Base-by-base conservation (phyloP, 2,888 invertebrate genomes). In the Euclidia mi region DNA sequence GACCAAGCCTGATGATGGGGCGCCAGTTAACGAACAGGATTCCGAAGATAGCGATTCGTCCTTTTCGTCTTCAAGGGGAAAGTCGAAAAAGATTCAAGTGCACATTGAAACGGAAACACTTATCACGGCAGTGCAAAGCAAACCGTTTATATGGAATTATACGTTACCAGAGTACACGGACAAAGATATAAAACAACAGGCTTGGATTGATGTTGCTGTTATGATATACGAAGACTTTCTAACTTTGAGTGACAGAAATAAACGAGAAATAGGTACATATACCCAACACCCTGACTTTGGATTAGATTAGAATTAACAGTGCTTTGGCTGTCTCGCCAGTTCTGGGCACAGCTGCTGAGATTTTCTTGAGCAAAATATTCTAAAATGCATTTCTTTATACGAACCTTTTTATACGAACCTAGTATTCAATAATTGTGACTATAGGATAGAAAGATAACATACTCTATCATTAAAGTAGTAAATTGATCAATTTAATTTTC, bases 131-230 rank as follows among this genome's bases (percentile, higher is more conserved):
- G 64, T 74, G 56, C 60, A 74, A 38, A 69, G 48, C 34, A 57
- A 58, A 52, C 69, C 64, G 40, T 75, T 69, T 50, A 43, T 74
- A 44, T 74, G 74, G 75, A 75, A 75, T 56, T 43, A 51, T 11
- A 62, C 32, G 34, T 41, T 35, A 25, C 34, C 46, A 44, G 65
- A 74, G 45, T 66, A 74, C 38, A 65, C 49, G 40, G 67, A 75
- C 34, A 75, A 47, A 56, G 70, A 56, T 31, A 15, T 57, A 40
- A 68, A 66, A 53, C 56, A 62, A 38, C 42, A 32, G 12, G 68
- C 63, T 40, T 75, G 75, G 75, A 43, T 57, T 29, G 72, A 75
- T 56, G 56, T 74, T 35, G 75, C 61, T 2, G 42, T 57, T 32
- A 59, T 56, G 45, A 56, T 74, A 57, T 59, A 65, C 32, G 65